Percentiles rank a stretch among this genome's conserved stretches.
Conservation (phyloP, 2,113 vertebrate genomes). For the Melospiza georgiana region DNA sequence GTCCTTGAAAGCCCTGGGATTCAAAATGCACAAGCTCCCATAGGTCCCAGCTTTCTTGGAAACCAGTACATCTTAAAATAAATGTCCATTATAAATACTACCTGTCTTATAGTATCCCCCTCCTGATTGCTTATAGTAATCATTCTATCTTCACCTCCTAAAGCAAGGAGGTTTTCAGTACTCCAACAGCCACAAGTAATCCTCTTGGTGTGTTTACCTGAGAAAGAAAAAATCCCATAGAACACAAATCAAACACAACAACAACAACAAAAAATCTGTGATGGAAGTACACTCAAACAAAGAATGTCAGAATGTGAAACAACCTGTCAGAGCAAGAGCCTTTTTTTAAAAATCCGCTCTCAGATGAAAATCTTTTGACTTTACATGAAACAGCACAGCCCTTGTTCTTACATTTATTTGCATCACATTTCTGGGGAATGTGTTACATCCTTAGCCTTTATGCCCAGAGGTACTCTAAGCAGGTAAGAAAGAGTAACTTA, state of each 20-base stretch:
- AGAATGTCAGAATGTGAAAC: neutral
- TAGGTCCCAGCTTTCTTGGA: neutral
- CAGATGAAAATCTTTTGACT: neutral
- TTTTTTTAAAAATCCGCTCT: neutral
- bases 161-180: slow-evolving; percentile 88
- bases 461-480: neutral
- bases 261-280: neutral
- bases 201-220: slow-evolving; percentile 93
- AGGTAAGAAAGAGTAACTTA: neutral
- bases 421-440: neutral
- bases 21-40: neutral
- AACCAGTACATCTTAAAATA: neutral
- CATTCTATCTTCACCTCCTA: slow-evolving; percentile 92
- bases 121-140: slow-evolving; percentile 95
- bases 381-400: neutral
- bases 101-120: slow-evolving; percentile 95
- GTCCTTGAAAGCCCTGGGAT: neutral
- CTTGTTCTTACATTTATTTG: neutral
- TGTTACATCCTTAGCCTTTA: neutral
- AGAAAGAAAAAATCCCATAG: slow-evolving; percentile 43
- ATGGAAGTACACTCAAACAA: neutral
- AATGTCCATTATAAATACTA: slow-evolving; percentile 42
- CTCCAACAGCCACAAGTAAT: slow-evolving; percentile 98
- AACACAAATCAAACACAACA: neutral
- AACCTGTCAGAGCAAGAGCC: neutral